These are phyloP conservation scores for Gouania willdenowi DNA, from an alignment of 2,797 vertebrate genomes.

Conservation along the genomic window DNA sequence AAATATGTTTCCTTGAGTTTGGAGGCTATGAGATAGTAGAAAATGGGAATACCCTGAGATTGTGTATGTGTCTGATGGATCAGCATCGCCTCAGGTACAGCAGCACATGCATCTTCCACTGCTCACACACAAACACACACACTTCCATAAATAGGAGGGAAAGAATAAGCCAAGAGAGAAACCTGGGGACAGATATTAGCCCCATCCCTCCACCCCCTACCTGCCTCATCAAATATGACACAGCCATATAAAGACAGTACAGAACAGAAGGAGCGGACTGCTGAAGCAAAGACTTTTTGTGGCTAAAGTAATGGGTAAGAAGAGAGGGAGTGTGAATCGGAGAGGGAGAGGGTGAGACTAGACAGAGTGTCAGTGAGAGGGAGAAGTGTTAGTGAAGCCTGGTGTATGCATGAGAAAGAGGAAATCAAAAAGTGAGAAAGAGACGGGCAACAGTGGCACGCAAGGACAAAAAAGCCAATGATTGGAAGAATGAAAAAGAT, in stretches of 20 bases:
- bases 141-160: slow-evolving; percentile 39
- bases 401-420: too few species aligned
- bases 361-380: too few species aligned
- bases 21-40: slow-evolving; percentile 28
- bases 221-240: slow-evolving; percentile 63
- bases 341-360: slow-evolving; percentile 4
- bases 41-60: slow-evolving; percentile 39
- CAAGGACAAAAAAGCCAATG: slow-evolving; percentile 5
- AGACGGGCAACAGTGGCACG: slow-evolving; percentile 18
- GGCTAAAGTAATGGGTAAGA: slow-evolving; percentile 40
- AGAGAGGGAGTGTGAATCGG: slow-evolving; percentile 9
- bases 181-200: slow-evolving; percentile 53
- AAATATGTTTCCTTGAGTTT: slow-evolving; percentile 43
- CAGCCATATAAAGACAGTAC: slow-evolving; percentile 50
- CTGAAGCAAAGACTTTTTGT: slow-evolving; percentile 51
- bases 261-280: slow-evolving; percentile 43
- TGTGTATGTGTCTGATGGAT: slow-evolving; percentile 37
- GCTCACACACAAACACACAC: slow-evolving; percentile 2
- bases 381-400: too few species aligned
- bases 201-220: slow-evolving; percentile 41
- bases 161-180: slow-evolving; percentile 48
- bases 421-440: too few species aligned
- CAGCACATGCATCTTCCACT: slow-evolving; percentile 1
- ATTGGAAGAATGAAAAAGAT: slow-evolving; percentile 7
- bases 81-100: slow-evolving; percentile 16